These are phyloP conservation scores for Actias luna DNA, from an alignment of 2,888 invertebrate genomes.

Conservation along the genomic window DNA sequence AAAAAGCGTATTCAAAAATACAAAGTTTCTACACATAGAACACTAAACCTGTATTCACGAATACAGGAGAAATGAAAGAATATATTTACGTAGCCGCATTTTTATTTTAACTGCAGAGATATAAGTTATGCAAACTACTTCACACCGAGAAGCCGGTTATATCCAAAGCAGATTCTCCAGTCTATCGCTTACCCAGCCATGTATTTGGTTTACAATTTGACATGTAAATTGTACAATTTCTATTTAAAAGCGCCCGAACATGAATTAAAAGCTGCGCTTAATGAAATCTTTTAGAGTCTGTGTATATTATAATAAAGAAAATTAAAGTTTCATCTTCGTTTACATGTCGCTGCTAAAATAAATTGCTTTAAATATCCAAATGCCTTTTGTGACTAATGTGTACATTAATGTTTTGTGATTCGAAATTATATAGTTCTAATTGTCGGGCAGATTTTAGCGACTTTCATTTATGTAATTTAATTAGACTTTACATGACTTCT, in stretches of 20 bases:
- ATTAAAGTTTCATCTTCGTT: conserved; percentile 38
- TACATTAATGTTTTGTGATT: conserved; percentile 48
- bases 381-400: conserved; percentile 54
- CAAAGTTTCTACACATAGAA: conserved; percentile 5
- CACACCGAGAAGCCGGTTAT: conserved; percentile 47
- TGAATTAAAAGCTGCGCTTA: conserved; percentile 55
- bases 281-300: conserved; percentile 48
- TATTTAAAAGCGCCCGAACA: conserved; percentile 56
- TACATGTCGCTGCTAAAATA: conserved; percentile 41
- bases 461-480: conserved; percentile 38
- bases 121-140: conserved; percentile 57
- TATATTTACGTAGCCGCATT: conserved; percentile 56
- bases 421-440: conserved; percentile 42
- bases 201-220: conserved; percentile 68
- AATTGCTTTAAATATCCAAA: conserved; percentile 61
- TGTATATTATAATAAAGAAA: conserved; percentile 52
- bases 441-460: conserved; percentile 46
- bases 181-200: conserved; percentile 34
- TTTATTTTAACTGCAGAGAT: conserved; percentile 39
- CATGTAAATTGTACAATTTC: conserved; percentile 64
- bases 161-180: conserved; percentile 54
- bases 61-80: conserved; percentile 40
- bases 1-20: not conserved
- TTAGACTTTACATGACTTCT: conserved; percentile 18
- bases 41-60: conserved; percentile 4